phyloP scores from a whole-genome alignment of 2,888 invertebrate species.

The Callyntrura sp. region DNA sequence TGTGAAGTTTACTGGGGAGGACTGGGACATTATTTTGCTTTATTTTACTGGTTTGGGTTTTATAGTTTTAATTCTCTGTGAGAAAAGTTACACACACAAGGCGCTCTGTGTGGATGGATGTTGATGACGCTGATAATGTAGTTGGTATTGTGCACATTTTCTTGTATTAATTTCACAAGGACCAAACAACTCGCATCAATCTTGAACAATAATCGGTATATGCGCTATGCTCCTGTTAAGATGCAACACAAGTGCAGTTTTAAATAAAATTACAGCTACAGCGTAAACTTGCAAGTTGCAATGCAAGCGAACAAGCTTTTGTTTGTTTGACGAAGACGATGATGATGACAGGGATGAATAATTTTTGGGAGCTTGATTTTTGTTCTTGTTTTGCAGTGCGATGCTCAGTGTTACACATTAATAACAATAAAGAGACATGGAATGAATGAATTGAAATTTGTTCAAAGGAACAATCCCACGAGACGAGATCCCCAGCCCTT shows the following conservation, averaged over 20 bases:
- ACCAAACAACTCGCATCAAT: background rate
- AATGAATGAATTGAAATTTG: conserved; percentile 6
- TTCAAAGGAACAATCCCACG: background rate
- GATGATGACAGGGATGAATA: conserved; percentile 41
- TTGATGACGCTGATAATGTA: background rate
- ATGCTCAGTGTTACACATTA: too few relatives aligned
- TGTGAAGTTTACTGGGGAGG: background rate
- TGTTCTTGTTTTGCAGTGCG: background rate
- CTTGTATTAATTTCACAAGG: background rate
- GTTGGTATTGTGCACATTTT: background rate
- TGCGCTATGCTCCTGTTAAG: too few relatives aligned
- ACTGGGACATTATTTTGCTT: too few relatives aligned
- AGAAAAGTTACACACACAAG: too few relatives aligned
- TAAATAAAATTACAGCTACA: background rate
- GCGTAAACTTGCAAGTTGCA: conserved; percentile 4
- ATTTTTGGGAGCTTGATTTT: conserved; percentile 29
- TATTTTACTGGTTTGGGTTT: background rate
- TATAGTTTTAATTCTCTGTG: too few relatives aligned
- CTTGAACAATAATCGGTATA: background rate
- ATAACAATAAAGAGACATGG: background rate
- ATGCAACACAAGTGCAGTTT: background rate
- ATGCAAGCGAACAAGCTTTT: background rate
- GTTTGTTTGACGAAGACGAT: background rate
- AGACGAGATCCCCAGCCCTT: background rate
- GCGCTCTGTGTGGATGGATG: too few relatives aligned